Conservation (phyloP, 1,140 invertebrate genomes). For the Asobara japonica region DNA sequence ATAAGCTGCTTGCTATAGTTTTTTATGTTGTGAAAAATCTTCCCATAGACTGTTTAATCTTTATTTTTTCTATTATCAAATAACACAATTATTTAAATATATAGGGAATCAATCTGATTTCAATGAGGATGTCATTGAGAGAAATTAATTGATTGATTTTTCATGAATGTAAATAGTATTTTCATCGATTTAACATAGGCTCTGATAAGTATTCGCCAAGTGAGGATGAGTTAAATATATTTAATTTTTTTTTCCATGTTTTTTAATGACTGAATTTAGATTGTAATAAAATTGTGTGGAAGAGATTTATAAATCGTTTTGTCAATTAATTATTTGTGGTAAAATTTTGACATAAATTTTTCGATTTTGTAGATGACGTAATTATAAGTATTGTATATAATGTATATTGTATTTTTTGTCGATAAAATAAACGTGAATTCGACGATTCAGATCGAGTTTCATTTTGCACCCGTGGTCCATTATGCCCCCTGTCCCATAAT, state of each 20-base stretch:
- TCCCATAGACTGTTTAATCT: background rate
- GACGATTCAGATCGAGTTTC: too few species aligned
- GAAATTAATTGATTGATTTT: constrained; percentile 13
- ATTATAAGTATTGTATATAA: constrained; percentile 45
- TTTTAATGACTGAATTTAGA: constrained; percentile 6
- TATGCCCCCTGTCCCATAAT: too few species aligned
- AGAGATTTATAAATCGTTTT: too few species aligned
- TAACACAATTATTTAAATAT: background rate
- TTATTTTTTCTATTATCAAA: background rate
- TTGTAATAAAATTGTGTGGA: background rate
- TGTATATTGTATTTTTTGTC: constrained; percentile 47
- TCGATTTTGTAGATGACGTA: background rate
- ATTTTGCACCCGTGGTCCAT: too few species aligned
- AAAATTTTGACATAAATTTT: background rate
- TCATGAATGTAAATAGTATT: constrained; percentile 16
- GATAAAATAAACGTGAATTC: constrained; percentile 40
- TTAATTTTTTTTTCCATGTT: background rate
- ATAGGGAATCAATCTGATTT: background rate
- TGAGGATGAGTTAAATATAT: background rate
- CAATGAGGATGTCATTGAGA: background rate
- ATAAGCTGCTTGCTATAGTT: background rate
- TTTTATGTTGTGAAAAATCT: background rate
- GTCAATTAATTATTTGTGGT: background rate
- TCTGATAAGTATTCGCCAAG: background rate
- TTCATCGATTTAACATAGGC: background rate